Evolutionary conservation across 1,140 invertebrate genomes (phyloP).

Genomic region (Drosophila lacteicornis): DNA sequence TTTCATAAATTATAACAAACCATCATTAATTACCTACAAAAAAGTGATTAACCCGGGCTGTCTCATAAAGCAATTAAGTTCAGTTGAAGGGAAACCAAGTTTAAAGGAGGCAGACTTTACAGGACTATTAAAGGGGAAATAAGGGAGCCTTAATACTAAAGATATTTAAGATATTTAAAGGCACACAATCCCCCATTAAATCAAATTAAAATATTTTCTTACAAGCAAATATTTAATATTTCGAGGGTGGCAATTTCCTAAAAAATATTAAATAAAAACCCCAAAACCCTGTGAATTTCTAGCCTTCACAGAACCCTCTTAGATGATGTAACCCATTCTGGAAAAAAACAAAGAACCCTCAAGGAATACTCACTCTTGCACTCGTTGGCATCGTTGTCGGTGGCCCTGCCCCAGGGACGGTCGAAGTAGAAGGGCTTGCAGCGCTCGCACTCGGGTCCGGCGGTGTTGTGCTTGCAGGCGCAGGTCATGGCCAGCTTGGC

Average conservation of each 20-base stretch:
- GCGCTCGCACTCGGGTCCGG: slow-evolving; percentile 98
- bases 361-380: slow-evolving; percentile 94
- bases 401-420: slow-evolving; percentile 98
- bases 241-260: too few species aligned
- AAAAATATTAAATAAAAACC: too few species aligned
- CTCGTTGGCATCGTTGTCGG: slow-evolving; percentile 97
- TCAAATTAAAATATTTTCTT: too few species aligned
- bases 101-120: too few species aligned
- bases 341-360: too few species aligned
- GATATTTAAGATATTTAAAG: not conserved
- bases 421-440: slow-evolving; percentile 99
- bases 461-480: slow-evolving; percentile 99
- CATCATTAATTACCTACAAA: slow-evolving; percentile 9
- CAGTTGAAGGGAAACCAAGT: not conserved
- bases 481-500: slow-evolving; percentile 89
- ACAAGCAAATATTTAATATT: too few species aligned
- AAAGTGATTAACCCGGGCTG: not conserved
- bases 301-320: not conserved
- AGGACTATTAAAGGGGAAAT: not conserved
- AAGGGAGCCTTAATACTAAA: accelerated
- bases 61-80: not conserved
- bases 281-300: not conserved
- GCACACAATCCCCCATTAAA: not conserved
- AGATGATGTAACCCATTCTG: too few species aligned
- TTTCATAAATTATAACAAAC: not conserved